Evolutionary conservation across 2,888 invertebrate species (phyloP), one percentile per base, ranked within the genome.

Genomic region (Philereme transversata): DNA sequence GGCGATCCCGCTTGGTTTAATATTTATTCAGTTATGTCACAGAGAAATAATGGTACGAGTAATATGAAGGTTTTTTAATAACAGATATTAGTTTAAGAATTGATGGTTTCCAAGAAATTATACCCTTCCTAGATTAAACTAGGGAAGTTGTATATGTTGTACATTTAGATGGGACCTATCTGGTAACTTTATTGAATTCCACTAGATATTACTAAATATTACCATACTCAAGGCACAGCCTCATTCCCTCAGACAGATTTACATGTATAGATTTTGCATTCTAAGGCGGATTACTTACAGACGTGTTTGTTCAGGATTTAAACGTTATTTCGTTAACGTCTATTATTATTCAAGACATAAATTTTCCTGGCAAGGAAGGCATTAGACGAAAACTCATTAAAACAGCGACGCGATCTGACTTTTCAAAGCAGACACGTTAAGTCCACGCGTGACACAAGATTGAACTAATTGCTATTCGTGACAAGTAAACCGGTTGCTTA

Each of bases 321-420:
- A 88, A 86, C 87, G 86, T 79, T 85, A 80, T 81, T 84, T 82
- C 82, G 82, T 86, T 83, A 85, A 76, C 86, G 73, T 83, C 84
- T 87, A 86, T 90, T 90, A 90, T 90, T 90, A 90, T 91, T 90
- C 90, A 91, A 90, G 90, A 88, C 90, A 88, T 88, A 89, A 90
- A 91, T 90, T 90, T 88, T 85, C 84, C 83, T 80, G 74, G 83
- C 84, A 82, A 83, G 85, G 87, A 84, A 87, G 86, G 88, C 85
- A 88, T 90, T 90, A 90, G 87, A 84, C 84, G 89, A 88, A 90
- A 91, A 91, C 90, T 91, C 90, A 92, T 91, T 92, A 91, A 90
- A 90, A 89, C 84, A 73, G 82, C 84, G 87, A 90, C 90, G 90
- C 88, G 88, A 82, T 78, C 84, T 86, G 90, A 90, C 88, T 91